Evolutionary conservation across 2,113 vertebrate species (phyloP), one percentile per base, ranked within the genome.

Genomic region (Nannospalax galili): DNA sequence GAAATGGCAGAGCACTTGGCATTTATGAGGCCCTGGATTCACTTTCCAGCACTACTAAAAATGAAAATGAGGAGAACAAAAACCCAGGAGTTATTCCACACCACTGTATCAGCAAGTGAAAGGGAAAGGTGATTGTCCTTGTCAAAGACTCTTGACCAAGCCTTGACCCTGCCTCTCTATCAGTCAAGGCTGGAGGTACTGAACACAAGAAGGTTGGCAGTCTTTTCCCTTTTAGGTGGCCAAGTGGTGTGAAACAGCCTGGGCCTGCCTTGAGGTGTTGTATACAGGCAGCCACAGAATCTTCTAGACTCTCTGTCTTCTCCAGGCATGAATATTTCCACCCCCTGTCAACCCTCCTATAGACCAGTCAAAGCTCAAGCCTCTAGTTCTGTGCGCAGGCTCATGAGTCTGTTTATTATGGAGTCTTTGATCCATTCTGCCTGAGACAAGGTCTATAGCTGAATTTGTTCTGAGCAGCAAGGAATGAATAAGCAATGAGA

Each of bases 281-380:
- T 67, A 48, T 69, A 52, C 58, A 88, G 58, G 48, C 19, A 52
- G 26, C 65, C 16, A 35, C 7, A 15, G 10, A 10, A 4, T 65
- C 40, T 32, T 40, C 85, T 56, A 32, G 58, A 42, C 40, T 1
- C 35, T 30, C 5, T 45, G 42, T 32, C 35, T 72, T 86, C 37
- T 60, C 77, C 60, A 72, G 65, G 60, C 0, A 5, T 48, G 42
- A 40, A 74, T 52, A 6, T 1, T 58, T 40, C 81, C 48, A 52
- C 48, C 48, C 48, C 48, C n/a, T n/a, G 48, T 52, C 48, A 11
- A 11, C 22, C 28, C 5, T 11, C 48, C 81, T 24, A 9, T 4
- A 4, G 32, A n/a, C 11, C 58, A 60, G 58, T 1, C 60, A 19
- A 1, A 0, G 30, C 20, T 22, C 8, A 2, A 8, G 45, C 5